Base-by-base conservation (phyloP, 2,113 vertebrate species). In the Nyctereutes procyonoides region DNA sequence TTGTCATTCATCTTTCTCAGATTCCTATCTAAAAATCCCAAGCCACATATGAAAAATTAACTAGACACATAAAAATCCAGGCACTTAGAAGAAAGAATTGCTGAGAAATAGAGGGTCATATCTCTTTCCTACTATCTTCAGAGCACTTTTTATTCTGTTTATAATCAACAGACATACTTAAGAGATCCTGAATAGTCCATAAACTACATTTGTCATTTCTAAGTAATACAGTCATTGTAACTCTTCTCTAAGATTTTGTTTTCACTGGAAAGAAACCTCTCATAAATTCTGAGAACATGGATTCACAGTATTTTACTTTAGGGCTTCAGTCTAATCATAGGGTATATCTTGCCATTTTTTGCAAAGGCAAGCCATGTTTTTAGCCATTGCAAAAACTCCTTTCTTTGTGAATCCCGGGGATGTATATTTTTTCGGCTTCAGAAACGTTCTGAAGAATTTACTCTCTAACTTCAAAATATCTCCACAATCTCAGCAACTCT, bases 231-330 rank as follows among this genome's bases (percentile, higher is more conserved):
- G 56, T 91, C 43, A 84, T 94, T 58, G 48, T 77, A 82, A 80
- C 55, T 60, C 55, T 90, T 11, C 51, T 84, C 74, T 69, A 38
- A 60, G 60, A 43, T 58, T 90, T 84, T 96, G 48, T 88, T 95
- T 93, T 87, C 56, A 96, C 55, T 90, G 51, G 60, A 86, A 93
- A 95, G 28, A 86, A 77, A 67, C 32, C 32, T 91, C 82, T 35
- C 84, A 69, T 71, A 80, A 79, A 35, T 69, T 92, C 28, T 69
- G 32, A 67, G 67, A 32, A 12, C 38, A 1, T 86, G 16, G 56
- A 86, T 63, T 90, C 79, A 71, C 17, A 80, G 2, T 90, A 58
- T 90, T 95, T 93, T 86, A 48, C 80, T 95, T 93, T 51, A 90
- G n/a, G 19, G 56, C 28, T 51, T 86, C 63, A n/a, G 53, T 48